Conservation (phyloP, 2,113 vertebrate genomes). For the Heptranchias perlo region DNA sequence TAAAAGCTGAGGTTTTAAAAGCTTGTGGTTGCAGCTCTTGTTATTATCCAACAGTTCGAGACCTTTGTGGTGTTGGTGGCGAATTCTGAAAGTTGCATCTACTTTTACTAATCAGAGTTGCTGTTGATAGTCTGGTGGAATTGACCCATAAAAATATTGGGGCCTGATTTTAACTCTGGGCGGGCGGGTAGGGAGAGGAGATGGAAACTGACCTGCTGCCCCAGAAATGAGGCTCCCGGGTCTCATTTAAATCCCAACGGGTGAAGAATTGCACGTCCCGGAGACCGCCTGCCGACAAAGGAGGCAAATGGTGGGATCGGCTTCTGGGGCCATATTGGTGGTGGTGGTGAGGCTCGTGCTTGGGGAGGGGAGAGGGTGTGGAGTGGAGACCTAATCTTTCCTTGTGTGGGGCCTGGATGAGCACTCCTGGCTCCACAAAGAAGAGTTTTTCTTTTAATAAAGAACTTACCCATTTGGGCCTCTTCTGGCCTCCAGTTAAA, state of each 20-base stretch:
- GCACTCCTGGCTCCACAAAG: too few species aligned
- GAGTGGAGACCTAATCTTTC: neutral
- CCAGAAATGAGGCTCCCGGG: neutral
- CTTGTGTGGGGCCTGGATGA: too few species aligned
- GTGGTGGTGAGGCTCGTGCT: neutral
- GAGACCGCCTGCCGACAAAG: too few species aligned
- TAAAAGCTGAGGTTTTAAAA: neutral
- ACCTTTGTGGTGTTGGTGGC: conserved; percentile 4
- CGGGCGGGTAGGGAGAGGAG: neutral
- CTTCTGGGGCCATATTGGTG: neutral
- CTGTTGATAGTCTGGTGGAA: neutral
- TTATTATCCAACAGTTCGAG: neutral
- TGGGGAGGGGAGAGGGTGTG: too few species aligned
- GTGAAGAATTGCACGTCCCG: too few species aligned
- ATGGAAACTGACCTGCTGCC: neutral
- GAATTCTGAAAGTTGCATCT: neutral
- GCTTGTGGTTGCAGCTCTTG: neutral
- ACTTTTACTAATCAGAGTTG: neutral
- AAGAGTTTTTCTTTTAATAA: too few species aligned
- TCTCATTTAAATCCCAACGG: neutral
- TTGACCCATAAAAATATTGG: neutral
- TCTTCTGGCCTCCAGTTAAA: neutral
- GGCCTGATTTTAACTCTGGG: neutral
- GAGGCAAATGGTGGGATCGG: neutral
- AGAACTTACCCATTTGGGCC: too few species aligned